Base-by-base conservation (phyloP, 2,888 invertebrate species). In the Phytoseiulus persimilis region DNA sequence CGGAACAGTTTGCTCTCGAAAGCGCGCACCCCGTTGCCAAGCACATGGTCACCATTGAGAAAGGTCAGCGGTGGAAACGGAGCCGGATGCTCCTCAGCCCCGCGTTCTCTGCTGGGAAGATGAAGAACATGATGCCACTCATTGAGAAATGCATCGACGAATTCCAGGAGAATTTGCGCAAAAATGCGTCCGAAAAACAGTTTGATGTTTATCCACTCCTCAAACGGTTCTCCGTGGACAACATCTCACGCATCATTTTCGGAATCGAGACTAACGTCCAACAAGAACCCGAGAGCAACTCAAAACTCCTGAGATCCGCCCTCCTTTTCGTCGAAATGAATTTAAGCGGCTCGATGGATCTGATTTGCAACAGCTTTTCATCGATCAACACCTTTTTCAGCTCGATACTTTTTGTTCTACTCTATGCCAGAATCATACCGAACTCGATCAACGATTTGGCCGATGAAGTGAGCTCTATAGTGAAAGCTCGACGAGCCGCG, bases 1-100 rank as follows among this genome's bases (percentile, higher is more conserved):
- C 83, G 33, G 32, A 31, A 31, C 31, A 32, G 33, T 83, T 83
- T 31, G 83, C 83, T 33, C 83, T 83, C 33, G 83, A 83, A 83
- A 83, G 11, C 11, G 83, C 83, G 83, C 83, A 83, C 23, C 83
- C 83, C 1, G 31, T 83, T 0, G 33, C 28, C 11, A 28, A 33
- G 31, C 31, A 31, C 31, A 31, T 83, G 83, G 11, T 83, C 14
- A 31, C 83, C 3, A 23, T 83, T 1, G 83, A 83, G 83, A 83
- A 33, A 5, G 83, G 31, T 83, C 18, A 9, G 33, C 32, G 18
- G 1, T 83, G 83, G 83, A 83, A 83, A 33, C 31, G 33, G 1
- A 31, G 1, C 32, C 83, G 83, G 18, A 28, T 32, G 31, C 32
- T 83, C 1, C 31, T 83, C 31, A 83, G 32, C 14, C 83, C 83